These are phyloP conservation scores for Porphyrio hochstetteri DNA, from an alignment of 2,113 vertebrate species.

Conservation along the genomic window DNA sequence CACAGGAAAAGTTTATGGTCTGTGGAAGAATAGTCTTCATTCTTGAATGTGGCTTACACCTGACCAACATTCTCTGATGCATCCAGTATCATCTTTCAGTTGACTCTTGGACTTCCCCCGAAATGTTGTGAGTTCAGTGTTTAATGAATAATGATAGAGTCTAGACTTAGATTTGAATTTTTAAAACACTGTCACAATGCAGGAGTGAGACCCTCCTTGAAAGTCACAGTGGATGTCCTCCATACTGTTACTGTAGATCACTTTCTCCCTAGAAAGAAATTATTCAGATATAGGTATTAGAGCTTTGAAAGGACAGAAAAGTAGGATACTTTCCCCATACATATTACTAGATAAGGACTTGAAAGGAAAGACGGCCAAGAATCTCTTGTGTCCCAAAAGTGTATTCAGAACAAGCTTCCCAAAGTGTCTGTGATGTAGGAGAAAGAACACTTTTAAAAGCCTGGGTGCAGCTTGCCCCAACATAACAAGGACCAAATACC, in stretches of 20 bases:
- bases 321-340: background rate
- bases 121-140: background rate
- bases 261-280: background rate
- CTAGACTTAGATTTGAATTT: background rate
- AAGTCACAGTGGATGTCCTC: background rate
- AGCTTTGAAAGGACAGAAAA: background rate
- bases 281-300: background rate
- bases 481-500: accelerated
- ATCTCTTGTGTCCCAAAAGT: accelerated
- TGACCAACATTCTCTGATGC: background rate
- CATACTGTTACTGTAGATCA: accelerated
- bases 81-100: background rate
- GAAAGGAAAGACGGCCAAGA: background rate
- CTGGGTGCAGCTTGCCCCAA: background rate
- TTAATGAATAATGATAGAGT: background rate
- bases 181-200: background rate
- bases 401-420: accelerated
- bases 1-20: background rate
- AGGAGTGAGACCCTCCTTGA: background rate
- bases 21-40: accelerated
- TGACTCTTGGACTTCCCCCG: background rate
- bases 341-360: background rate
- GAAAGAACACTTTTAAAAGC: background rate
- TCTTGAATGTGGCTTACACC: background rate
- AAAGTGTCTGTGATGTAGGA: background rate